These are phyloP conservation scores for Sicus ferrugineus DNA, from an alignment of 2,888 invertebrate species.

Conservation along the genomic window DNA sequence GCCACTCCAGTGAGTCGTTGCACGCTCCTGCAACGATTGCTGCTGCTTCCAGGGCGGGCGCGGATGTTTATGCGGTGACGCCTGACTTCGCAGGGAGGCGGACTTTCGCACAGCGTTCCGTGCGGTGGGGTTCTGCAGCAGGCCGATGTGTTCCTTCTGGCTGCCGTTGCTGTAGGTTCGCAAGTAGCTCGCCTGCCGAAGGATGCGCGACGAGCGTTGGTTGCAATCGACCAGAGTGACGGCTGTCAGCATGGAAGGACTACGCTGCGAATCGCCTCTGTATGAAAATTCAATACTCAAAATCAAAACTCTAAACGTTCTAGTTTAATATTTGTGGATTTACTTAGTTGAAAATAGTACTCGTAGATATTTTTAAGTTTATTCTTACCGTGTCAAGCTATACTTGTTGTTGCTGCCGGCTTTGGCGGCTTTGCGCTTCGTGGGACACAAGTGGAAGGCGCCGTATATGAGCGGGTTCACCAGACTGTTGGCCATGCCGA, in stretches of 20 bases:
- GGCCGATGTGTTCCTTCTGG: constrained; percentile 52
- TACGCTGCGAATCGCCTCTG: constrained; percentile 63
- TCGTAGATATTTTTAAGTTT: not conserved
- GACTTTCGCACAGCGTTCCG: constrained; percentile 48
- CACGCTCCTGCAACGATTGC: not conserved
- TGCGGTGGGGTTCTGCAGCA: constrained; percentile 49
- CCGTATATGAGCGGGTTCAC: constrained; percentile 88
- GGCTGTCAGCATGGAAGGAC: constrained; percentile 62
- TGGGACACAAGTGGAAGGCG: constrained; percentile 83
- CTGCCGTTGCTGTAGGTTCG: constrained; percentile 53
- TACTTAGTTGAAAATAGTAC: no score
- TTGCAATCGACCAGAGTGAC: constrained; percentile 62
- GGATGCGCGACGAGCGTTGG: constrained; percentile 54
- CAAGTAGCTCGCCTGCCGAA: constrained; percentile 59
- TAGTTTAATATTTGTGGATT: no score
- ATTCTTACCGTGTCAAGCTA: constrained; percentile 13
- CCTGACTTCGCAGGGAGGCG: constrained; percentile 49
- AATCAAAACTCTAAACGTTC: no score
- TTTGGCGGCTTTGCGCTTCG: constrained; percentile 62
- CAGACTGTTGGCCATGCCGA: constrained; percentile 86
- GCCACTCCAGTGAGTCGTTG: not conserved
- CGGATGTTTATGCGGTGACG: constrained; percentile 43
- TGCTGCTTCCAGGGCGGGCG: constrained; percentile 7
- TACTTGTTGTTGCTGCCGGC: constrained; percentile 39
- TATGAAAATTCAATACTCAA: no score